Percentiles rank a stretch among this genome's conserved stretches.
phyloP scores from a whole-genome alignment of 1,140 invertebrate species.

The Antheraea pernyi region DNA sequence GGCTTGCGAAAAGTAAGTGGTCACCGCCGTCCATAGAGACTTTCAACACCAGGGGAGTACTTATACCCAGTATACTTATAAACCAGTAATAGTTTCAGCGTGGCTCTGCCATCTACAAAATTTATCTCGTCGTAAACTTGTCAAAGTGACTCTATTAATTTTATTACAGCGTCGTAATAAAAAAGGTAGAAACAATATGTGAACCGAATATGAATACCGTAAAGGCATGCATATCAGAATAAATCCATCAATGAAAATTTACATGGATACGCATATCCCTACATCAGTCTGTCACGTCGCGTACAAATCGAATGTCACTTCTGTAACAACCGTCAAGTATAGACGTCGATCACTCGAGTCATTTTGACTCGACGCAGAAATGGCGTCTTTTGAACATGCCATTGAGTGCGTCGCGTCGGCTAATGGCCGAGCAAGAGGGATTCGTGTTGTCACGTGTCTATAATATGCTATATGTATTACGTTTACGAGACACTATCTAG shows the following conservation, averaged over 20 bases:
- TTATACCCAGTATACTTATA: too few species aligned
- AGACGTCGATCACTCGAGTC: constrained; percentile 4
- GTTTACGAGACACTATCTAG: too few species aligned
- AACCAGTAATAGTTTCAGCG: too few species aligned
- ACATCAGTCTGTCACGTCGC: neutral
- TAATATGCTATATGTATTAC: neutral
- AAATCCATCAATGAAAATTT: neutral
- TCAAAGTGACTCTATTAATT: too few species aligned
- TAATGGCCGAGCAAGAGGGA: constrained; percentile 21
- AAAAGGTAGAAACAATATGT: too few species aligned
- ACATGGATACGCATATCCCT: neutral
- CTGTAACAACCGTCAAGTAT: neutral
- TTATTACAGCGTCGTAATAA: too few species aligned
- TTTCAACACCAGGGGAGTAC: too few species aligned
- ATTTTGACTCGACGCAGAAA: constrained; percentile 5
- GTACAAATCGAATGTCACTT: constrained; percentile 12
- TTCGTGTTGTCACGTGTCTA: constrained; percentile 6
- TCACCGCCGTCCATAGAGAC: too few species aligned
- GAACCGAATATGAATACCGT: too few species aligned
- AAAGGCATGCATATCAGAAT: neutral
- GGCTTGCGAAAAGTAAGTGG: too few species aligned
- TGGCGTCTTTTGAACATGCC: constrained; percentile 8
- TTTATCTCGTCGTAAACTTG: too few species aligned
- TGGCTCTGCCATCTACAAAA: too few species aligned
- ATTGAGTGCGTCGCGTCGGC: constrained; percentile 10